Base-by-base conservation (phyloP, 2,888 invertebrate genomes). In the Escarpia spicata region DNA sequence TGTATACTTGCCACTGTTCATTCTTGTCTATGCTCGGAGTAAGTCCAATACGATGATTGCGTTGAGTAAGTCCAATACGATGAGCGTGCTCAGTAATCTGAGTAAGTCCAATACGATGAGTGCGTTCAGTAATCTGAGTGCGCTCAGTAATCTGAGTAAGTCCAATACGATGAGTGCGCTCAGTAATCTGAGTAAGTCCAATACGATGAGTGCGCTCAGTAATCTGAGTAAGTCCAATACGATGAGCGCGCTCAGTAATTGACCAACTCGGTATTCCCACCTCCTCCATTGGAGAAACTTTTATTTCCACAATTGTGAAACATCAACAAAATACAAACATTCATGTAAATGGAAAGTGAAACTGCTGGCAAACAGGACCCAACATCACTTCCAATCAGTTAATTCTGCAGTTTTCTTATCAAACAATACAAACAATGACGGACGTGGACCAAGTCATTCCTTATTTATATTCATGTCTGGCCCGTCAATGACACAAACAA, bases 241-340 rank as follows among this genome's bases (percentile, higher is more conserved):
- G 37, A 37, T 37, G 37, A 37, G 52, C 52, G 12, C 9, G 3
- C 3, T 75, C n/a, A 6, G n/a, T 75, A n/a, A 75, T 75, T 3
- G 26, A 75, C 75, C 6, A 26, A 75, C 75, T 75, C 19, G 15
- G n/a, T 75, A 75, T 26, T 75, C 26, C 3, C 6, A 75, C 75
- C n/a, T 75, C 75, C 75, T 75, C 75, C 75, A 75, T 75, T 75
- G 75, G 75, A 75, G 75, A 75, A 75, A 75, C 75, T 26, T 75
- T 75, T 75, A 75, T 75, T 75, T 75, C 75, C 75, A 75, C 75
- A 75, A n/a, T 75, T 6, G 75, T 75, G 75, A 75, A 75, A 75
- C 75, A 75, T 75, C 75, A 75, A 75, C 75, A n/a, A 75, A 75
- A 75, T 75, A 75, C 75, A 75, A 75, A 19, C 75, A 75, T 75